phyloP scores from a whole-genome alignment of 2,113 vertebrate genomes.

The Gadus macrocephalus region DNA sequence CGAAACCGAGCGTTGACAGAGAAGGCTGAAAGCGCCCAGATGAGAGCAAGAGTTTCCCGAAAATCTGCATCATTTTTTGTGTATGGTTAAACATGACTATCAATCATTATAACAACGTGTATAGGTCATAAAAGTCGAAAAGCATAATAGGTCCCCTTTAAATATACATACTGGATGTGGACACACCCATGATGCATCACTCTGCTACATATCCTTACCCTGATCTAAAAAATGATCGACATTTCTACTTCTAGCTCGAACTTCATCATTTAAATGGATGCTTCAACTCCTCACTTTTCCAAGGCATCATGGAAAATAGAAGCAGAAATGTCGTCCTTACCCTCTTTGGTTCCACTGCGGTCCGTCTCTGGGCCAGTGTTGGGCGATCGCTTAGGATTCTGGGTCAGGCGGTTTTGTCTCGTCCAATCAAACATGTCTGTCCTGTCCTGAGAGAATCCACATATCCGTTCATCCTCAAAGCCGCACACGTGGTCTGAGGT shows the following conservation, averaged over 20 bases:
- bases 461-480: constrained; percentile 91
- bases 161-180: neutral
- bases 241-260: too few relatives aligned
- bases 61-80: too few relatives aligned
- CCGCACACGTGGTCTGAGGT: constrained; percentile 85
- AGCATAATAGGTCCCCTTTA: too few relatives aligned
- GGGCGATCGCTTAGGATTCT: constrained; percentile 90
- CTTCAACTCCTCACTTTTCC: neutral
- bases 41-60: too few relatives aligned
- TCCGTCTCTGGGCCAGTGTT: constrained; percentile 92
- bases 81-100: too few relatives aligned
- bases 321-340: constrained; percentile 52
- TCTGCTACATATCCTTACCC: neutral
- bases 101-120: too few relatives aligned
- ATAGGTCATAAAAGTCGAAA: too few relatives aligned
- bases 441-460: constrained; percentile 91
- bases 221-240: neutral
- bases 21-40: too few relatives aligned
- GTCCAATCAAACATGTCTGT: constrained; percentile 96
- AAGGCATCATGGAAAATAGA: neutral
- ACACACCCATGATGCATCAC: neutral
- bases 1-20: too few relatives aligned
- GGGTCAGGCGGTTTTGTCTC: constrained; percentile 86
- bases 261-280: too few relatives aligned
- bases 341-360: constrained; percentile 88